A percentile compares a stretch with the other conserved stretches of the same genome.
These are phyloP conservation scores for Aphelocoma californica DNA, from an alignment of 2,797 vertebrate genomes.

Conservation along the genomic window DNA sequence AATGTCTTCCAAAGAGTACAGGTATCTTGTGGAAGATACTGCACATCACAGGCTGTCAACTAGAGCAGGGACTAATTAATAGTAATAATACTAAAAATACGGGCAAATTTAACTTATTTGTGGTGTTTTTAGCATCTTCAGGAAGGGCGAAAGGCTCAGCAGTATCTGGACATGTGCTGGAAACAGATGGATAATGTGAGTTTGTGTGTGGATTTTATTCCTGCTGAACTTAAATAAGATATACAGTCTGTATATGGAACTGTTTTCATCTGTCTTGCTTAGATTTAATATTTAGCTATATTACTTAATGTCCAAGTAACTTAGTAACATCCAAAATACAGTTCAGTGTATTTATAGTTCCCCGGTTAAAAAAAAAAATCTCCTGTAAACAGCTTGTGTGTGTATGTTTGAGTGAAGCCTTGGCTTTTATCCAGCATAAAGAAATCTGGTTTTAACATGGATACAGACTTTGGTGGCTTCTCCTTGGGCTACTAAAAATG, in stretches of 20 bases:
- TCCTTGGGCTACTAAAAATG: not conserved
- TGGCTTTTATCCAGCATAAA: not conserved
- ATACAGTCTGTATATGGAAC: not conserved
- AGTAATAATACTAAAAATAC: not conserved
- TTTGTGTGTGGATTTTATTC: constrained; percentile 11
- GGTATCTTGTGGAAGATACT: not conserved
- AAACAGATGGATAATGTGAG: constrained; percentile 99
- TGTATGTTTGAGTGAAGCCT: not conserved
- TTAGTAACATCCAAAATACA: not conserved
- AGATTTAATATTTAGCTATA: not conserved
- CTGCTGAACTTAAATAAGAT: not conserved
- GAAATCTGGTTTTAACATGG: not conserved
- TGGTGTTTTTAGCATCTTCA: constrained; percentile 88
- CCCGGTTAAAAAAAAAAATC: not conserved
- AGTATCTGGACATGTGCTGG: constrained; percentile 96
- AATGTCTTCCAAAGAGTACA: not conserved
- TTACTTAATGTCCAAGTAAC: not conserved
- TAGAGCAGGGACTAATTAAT: not conserved
- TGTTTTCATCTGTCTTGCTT: not conserved
- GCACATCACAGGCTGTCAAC: not conserved
- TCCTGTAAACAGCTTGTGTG: not conserved
- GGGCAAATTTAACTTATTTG: not conserved
- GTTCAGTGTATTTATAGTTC: not conserved
- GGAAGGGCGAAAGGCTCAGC: constrained; percentile 95
- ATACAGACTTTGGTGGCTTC: not conserved